Evolutionary conservation across 2,888 invertebrate species (phyloP).

Genomic region (Nomada ferruginata): DNA sequence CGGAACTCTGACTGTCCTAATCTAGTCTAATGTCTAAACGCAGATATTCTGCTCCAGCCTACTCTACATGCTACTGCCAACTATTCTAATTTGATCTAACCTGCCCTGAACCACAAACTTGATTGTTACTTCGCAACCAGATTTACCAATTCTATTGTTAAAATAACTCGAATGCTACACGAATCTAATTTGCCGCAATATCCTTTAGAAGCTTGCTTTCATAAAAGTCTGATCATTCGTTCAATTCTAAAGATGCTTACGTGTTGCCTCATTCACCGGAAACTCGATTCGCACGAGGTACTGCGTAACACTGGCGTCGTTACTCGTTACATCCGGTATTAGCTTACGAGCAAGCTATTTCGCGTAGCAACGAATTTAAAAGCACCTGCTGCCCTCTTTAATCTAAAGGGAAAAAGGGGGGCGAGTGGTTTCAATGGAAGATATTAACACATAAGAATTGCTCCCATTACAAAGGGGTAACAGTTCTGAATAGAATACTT

Average conservation of each 20-base stretch:
- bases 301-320: not conserved
- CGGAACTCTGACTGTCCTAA: not conserved
- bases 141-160: no score
- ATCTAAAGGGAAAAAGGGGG: not conserved
- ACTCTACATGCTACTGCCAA: not conserved
- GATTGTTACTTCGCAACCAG: no score
- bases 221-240: not conserved
- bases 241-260: not conserved
- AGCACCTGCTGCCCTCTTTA: not conserved
- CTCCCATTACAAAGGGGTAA: no score
- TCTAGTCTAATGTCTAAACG: conserved; percentile 8
- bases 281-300: not conserved
- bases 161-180: no score
- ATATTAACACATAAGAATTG: no score
- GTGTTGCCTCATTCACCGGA: not conserved
- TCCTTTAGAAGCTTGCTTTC: not conserved
- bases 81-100: not conserved
- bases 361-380: conserved; percentile 8
- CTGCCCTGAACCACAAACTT: not conserved
- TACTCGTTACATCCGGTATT: conserved; percentile 24
- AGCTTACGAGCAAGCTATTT: conserved; percentile 5
- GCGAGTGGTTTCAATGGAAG: no score
- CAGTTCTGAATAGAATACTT: no score
- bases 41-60: not conserved
- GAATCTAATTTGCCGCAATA: not conserved